Evolutionary conservation across 2,797 vertebrate species (phyloP), one percentile per base, ranked within the genome.

Genomic region (Decapterus maruadsi): DNA sequence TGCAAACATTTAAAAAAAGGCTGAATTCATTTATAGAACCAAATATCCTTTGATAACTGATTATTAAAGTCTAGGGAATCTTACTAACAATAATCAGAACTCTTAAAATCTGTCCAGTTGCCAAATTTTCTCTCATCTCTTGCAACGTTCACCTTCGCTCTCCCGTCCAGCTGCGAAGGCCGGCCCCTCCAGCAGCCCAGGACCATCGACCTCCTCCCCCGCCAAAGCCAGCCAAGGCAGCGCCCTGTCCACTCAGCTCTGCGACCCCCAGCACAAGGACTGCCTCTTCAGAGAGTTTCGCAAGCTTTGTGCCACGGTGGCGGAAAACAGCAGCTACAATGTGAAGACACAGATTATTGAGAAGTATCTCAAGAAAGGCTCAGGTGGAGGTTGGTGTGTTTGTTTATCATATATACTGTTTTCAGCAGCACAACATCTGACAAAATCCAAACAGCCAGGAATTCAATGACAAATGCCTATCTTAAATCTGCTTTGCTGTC

Each of bases 271-370:
- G 75, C 98, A 99, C 93, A 99, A 99, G 69, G 98, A 99, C 91
- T 97, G 96, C 75, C 94, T 98, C 78, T 84, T 99, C 36, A 92
- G 98, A 0, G 98, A 99, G 76, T 99, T 99, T 79, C 95, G 98
- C 31, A 99, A 99, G 85, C 92, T 99, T 19, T 99, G 98, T 0
- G 97, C 95, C 53, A 95, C 87, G 90, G 97, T 99, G 69, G 96
- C 98, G 0, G 98, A 99, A 12, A 95, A 97, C 82, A 95, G 96
- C 10, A 96, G 98, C 93, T 99, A 99, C 91, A 99, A 99, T 0
- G 87, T 91, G 8, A 99, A 99, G 92, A 99, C 98, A 0, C 97
- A 98, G 95, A 98, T 98, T 69, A 98, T 99, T 72, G 96, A 97
- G 68, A 96, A 97, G 86, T 99, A 98, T 77, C 91, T 99, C 53